Evolutionary conservation across 2,113 vertebrate species (phyloP).

Genomic region (Crotalus horridus): DNA sequence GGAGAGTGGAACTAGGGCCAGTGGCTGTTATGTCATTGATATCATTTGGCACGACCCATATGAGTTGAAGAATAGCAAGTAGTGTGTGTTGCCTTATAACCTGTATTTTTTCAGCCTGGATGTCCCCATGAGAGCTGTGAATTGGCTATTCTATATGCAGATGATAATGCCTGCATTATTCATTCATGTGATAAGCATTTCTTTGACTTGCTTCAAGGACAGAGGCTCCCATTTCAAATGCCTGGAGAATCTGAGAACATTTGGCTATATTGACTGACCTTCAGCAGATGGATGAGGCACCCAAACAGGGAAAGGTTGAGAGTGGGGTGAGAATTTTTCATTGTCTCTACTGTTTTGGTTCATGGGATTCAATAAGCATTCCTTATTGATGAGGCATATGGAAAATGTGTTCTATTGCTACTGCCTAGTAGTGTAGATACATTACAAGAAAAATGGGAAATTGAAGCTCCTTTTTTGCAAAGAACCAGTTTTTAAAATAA

Average conservation of each 20-base stretch:
- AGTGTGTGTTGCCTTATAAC: background rate
- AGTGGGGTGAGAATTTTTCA: background rate
- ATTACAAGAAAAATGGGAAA: background rate
- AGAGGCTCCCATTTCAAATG: conserved; percentile 20
- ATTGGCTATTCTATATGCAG: conserved; percentile 29
- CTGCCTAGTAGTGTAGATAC: background rate
- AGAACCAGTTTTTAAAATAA: background rate
- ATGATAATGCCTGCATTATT: conserved; percentile 17
- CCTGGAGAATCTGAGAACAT: conserved; percentile 27
- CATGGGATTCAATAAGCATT: background rate
- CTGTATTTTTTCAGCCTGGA: background rate
- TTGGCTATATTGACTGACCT: conserved; percentile 27
- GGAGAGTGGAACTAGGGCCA: background rate
- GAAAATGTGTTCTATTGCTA: background rate
- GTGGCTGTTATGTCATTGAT: background rate
- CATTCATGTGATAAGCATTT: conserved; percentile 24
- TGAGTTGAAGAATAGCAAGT: background rate
- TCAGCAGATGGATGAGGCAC: conserved; percentile 21
- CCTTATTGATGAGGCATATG: background rate
- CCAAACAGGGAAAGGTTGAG: background rate
- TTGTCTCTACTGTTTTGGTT: background rate
- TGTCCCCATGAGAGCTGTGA: background rate
- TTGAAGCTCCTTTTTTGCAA: background rate
- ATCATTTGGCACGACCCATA: background rate
- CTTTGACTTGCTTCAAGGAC: conserved; percentile 30